These are phyloP conservation scores for Dascyllus trimaculatus DNA, from an alignment of 2,113 vertebrate species.

Conservation along the genomic window DNA sequence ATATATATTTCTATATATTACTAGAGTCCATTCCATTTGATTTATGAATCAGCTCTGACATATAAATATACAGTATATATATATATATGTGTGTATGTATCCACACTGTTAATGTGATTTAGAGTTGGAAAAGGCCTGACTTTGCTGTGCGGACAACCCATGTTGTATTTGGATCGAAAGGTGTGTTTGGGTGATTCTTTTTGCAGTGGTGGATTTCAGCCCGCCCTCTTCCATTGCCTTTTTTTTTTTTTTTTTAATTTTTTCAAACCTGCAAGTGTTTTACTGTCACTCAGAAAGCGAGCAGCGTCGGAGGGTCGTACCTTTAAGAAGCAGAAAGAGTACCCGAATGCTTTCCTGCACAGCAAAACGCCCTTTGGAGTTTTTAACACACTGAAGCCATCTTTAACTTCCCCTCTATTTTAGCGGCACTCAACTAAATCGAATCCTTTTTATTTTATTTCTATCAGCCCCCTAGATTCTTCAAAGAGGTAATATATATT, in stretches of 20 bases:
- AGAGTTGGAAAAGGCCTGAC: conserved; percentile 50
- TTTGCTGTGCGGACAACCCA: conserved; percentile 36
- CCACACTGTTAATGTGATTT: conserved; percentile 63
- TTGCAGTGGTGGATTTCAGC: conserved; percentile 5
- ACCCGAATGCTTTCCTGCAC: conserved; percentile 65
- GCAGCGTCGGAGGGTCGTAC: conserved; percentile 50
- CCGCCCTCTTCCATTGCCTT: conserved; percentile 68
- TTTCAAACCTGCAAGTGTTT: conserved; percentile 62
- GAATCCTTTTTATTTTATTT: conserved; percentile 45
- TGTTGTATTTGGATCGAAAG: conserved; percentile 33
- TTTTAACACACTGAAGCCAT: conserved; percentile 66
- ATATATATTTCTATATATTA: conserved; percentile 10
- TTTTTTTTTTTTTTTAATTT: conserved; percentile 6
- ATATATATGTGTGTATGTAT: conserved; percentile 48
- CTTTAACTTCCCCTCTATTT: conserved; percentile 39
- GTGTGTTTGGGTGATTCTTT: conserved; percentile 18
- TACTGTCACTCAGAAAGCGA: conserved; percentile 59
- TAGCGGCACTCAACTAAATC: conserved; percentile 55
- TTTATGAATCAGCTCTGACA: conserved; percentile 49
- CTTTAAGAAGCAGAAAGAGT: conserved; percentile 56
- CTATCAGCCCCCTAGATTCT: conserved; percentile 58
- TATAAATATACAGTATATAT: conserved; percentile 59
- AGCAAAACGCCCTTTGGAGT: conserved; percentile 30
- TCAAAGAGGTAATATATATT: conserved; percentile 74
- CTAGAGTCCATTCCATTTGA: conserved; percentile 63